Base-by-base conservation (phyloP, 2,888 invertebrate species). In the Poecilus cupreus region DNA sequence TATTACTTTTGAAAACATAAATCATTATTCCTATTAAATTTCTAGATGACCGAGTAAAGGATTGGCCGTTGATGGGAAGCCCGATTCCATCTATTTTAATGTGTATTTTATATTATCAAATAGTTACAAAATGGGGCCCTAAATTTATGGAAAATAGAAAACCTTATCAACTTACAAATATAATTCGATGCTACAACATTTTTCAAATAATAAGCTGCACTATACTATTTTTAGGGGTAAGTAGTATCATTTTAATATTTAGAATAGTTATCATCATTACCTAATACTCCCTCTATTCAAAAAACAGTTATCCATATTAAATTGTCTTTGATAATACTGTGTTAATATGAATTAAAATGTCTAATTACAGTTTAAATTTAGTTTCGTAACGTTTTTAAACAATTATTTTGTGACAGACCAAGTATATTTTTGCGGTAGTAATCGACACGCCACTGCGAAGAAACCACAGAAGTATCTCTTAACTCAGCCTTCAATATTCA, bases 121-220 rank as follows among this genome's bases (percentile, higher is more conserved):
- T 91, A 84, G 89, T 93, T 46, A 87, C 89, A 54, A 89, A 90
- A 22, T 87, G 89, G 83, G 91, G 93, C 18, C 93, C 93, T 6
- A 86, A 87, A 11, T 92, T 91, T 84, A 97, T 97, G 97, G 91
- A 90, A 85, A 88, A 92, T 84, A 91, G 94, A 76, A 90, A 91
- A 83, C 92, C 97, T 0, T 94, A 92, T 86, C 88, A 93, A 10
- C 88, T 97, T 32, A 93, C 92, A 83, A 90, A 88, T 1, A 87
- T 94, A 37, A 93, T 97, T 83, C 91, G 93, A 82, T 90, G 92
- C 85, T 97, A 97, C 89, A 97, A 97, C 87, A 88, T 95, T n/a
- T 87, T 93, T 70, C 97, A 97, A 92, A 94, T 97, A 11, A 82
- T 92, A 1, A 91, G 94, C 26, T 95, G 94, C 84, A 89, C 91